phyloP scores from a whole-genome alignment of 2,888 invertebrate species.

The Copidosoma aretas region DNA sequence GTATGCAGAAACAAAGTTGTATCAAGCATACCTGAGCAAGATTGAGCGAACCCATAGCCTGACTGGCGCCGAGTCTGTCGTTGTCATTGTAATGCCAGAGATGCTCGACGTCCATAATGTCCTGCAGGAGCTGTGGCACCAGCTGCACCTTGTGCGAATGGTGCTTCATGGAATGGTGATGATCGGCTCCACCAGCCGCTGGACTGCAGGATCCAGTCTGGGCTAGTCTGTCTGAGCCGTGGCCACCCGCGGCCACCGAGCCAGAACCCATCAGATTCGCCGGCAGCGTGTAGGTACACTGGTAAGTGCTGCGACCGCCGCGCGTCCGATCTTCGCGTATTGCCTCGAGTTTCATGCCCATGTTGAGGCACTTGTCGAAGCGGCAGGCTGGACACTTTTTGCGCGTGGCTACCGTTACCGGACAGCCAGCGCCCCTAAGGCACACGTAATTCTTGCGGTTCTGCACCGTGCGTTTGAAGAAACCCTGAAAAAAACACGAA shows the following conservation, averaged over 20 bases:
- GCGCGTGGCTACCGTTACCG: constrained; percentile 89
- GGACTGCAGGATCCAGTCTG: constrained; percentile 58
- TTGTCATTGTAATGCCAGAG: constrained; percentile 93
- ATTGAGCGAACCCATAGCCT: constrained; percentile 43
- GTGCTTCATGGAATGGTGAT: constrained; percentile 58
- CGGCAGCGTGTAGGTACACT: constrained; percentile 90
- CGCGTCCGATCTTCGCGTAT: constrained; percentile 93
- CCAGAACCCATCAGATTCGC: constrained; percentile 65
- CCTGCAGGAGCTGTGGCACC: constrained; percentile 67
- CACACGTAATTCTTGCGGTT: constrained; percentile 97
- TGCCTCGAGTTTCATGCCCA: constrained; percentile 97
- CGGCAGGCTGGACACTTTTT: constrained; percentile 98
- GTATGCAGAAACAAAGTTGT: neutral
- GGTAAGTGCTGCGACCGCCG: constrained; percentile 95
- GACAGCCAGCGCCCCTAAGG: constrained; percentile 86
- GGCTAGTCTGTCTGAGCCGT: constrained; percentile 58
- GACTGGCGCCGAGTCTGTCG: constrained; percentile 72
- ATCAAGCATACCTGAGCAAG: constrained; percentile 28
- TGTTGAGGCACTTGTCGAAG: constrained; percentile 92
- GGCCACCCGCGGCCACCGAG: constrained; percentile 65
- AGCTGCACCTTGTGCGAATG: constrained; percentile 58
- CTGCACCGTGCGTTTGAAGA: constrained; percentile 98
- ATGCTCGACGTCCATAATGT: constrained; percentile 96
- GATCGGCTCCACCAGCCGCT: constrained; percentile 57
- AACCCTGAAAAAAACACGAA: constrained; percentile 66